A percentile compares a stretch with the other conserved stretches of the same genome.
These are phyloP conservation scores for Teleiodes luculella DNA, from an alignment of 2,888 invertebrate species.

Conservation along the genomic window DNA sequence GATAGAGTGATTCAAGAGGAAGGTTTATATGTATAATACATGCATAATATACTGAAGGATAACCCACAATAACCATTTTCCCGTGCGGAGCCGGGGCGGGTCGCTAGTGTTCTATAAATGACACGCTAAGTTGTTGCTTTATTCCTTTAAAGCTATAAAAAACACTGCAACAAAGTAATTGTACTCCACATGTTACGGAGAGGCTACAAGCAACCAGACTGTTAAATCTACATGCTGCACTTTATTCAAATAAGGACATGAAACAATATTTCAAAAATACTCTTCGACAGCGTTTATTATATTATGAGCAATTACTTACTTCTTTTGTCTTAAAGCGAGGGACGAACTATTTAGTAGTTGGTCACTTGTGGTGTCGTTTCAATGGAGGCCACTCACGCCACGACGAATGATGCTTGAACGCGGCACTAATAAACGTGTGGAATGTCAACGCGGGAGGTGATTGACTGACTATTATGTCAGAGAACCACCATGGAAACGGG, in stretches of 20 bases:
- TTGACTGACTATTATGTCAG: constrained; percentile 59
- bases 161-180: background rate
- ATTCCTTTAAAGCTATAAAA: no score
- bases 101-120: background rate
- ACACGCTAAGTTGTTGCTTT: no score
- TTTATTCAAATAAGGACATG: no score
- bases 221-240: no score
- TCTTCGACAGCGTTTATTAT: no score
- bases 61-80: no score
- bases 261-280: background rate
- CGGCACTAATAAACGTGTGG: constrained; percentile 23
- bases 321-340: background rate
- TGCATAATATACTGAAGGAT: no score
- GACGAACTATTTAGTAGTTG: background rate
- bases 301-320: background rate
- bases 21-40: no score
- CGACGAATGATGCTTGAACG: background rate
- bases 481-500: no score
- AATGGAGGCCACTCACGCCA: background rate
- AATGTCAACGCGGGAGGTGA: constrained; percentile 52
- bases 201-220: no score
- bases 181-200: background rate
- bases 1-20: no score
- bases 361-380: background rate
- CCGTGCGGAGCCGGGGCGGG: no score